Percentiles rank a stretch among this genome's conserved stretches.
These are phyloP conservation scores for Orthonevra nobilis DNA, from an alignment of 2,888 invertebrate genomes.

Conservation along the genomic window DNA sequence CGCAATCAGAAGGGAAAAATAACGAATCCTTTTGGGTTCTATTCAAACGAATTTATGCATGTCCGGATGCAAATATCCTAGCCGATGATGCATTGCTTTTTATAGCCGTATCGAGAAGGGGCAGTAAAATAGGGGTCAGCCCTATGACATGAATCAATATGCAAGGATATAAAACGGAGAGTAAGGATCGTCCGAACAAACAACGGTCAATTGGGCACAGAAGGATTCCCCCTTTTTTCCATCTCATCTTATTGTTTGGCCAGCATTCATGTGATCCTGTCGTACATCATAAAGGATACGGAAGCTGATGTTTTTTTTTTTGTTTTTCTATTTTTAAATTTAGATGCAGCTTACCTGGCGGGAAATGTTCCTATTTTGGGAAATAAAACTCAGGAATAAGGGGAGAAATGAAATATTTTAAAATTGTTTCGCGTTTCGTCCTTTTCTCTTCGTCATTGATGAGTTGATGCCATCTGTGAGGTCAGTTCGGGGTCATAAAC, in stretches of 20 bases:
- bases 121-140: slow-evolving; percentile 37
- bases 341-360: slow-evolving; percentile 43
- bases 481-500: slow-evolving; percentile 69
- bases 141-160: neutral
- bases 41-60: slow-evolving; percentile 35
- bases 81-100: slow-evolving; percentile 23
- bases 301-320: slow-evolving; percentile 46
- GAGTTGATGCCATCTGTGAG: slow-evolving; percentile 32
- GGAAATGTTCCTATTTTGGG: slow-evolving; percentile 23
- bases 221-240: slow-evolving; percentile 21
- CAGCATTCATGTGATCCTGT: slow-evolving; percentile 37
- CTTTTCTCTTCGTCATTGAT: slow-evolving; percentile 12
- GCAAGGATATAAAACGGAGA: slow-evolving; percentile 7
- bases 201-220: slow-evolving; percentile 44
- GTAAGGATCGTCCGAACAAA: slow-evolving; percentile 1
- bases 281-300: slow-evolving; percentile 47
- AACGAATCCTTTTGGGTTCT: slow-evolving; percentile 39
- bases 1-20: slow-evolving; percentile 10
- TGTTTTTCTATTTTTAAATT: neutral
- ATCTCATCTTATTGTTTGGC: slow-evolving; percentile 11
- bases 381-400: slow-evolving; percentile 25
- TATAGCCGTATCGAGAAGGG: slow-evolving; percentile 8
- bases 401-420: slow-evolving; percentile 37
- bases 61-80: slow-evolving; percentile 50
- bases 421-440: slow-evolving; percentile 10